Evolutionary conservation across 2,113 vertebrate genomes (phyloP).

Genomic region (Rhynchomys soricoides): DNA sequence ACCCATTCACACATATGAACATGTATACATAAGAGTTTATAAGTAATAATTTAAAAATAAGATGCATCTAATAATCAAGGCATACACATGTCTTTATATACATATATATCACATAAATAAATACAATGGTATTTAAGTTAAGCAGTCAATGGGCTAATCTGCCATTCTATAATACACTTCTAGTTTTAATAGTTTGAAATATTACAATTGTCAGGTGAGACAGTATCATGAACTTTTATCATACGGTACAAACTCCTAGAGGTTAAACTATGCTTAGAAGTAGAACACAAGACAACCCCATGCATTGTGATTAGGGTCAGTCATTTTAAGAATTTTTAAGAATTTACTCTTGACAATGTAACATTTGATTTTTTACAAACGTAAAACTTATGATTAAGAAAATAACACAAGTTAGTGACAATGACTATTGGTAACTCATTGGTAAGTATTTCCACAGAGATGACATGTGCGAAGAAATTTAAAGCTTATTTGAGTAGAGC

Average conservation of each 20-base stretch:
- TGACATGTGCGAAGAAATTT: background rate
- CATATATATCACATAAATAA: background rate
- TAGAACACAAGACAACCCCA: background rate
- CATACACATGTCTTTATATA: background rate
- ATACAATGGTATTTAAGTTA: background rate
- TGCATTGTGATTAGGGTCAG: background rate
- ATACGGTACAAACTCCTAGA: background rate
- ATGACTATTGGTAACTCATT: background rate
- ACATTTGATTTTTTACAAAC: background rate
- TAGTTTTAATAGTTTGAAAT: background rate
- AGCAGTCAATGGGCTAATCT: background rate
- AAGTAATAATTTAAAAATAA: background rate
- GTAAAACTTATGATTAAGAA: background rate
- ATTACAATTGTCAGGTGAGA: slow-evolving; percentile 17
- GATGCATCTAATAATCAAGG: background rate
- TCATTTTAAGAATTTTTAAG: slow-evolving; percentile 31
- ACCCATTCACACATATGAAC: background rate
- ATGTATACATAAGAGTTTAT: background rate
- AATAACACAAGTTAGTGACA: background rate
- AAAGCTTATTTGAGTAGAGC: background rate
- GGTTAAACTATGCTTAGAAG: background rate
- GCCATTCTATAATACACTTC: background rate
- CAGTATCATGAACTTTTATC: background rate
- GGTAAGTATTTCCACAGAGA: background rate
- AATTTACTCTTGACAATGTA: background rate